A percentile compares a stretch with the other conserved stretches of the same genome.
phyloP scores from a whole-genome alignment of 2,113 vertebrate genomes.

The Tringa solitaria region DNA sequence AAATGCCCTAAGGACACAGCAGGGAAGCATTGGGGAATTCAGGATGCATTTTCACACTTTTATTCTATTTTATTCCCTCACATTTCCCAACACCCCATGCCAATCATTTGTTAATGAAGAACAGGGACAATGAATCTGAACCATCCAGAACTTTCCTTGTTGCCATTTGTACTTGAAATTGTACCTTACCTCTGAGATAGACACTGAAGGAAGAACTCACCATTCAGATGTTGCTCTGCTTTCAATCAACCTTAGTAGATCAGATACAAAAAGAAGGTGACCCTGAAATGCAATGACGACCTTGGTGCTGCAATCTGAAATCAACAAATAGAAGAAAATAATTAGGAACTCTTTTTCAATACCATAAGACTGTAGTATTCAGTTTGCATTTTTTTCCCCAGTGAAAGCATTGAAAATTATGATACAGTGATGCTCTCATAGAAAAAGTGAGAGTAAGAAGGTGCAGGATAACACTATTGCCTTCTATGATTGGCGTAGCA shows the following conservation, averaged over 20 bases:
- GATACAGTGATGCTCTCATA: neutral
- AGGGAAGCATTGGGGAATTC: slow-evolving; percentile 1
- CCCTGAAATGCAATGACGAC: neutral
- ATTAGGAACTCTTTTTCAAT: neutral
- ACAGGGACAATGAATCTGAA: neutral
- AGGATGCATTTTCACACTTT: neutral
- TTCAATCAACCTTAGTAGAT: slow-evolving; percentile 9
- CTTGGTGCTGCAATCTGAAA: neutral
- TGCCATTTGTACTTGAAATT: neutral
- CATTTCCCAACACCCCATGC: neutral
- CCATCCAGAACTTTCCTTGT: neutral
- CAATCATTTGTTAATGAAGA: slow-evolving; percentile 2
- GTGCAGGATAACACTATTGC: neutral
- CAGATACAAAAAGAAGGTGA: neutral
- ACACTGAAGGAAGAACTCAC: neutral
- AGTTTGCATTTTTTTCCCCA: neutral
- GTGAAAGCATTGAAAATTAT: neutral
- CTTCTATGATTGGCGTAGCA: neutral
- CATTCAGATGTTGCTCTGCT: neutral
- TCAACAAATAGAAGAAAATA: neutral
- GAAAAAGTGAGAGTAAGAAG: neutral
- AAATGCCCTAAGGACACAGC: slow-evolving; percentile 32
- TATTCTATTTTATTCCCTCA: slow-evolving; percentile 10
- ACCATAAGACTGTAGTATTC: neutral
- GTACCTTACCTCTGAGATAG: neutral